Evolutionary conservation across 2,888 invertebrate species (phyloP), one percentile per base, ranked within the genome.

Genomic region (Tipula confusa): DNA sequence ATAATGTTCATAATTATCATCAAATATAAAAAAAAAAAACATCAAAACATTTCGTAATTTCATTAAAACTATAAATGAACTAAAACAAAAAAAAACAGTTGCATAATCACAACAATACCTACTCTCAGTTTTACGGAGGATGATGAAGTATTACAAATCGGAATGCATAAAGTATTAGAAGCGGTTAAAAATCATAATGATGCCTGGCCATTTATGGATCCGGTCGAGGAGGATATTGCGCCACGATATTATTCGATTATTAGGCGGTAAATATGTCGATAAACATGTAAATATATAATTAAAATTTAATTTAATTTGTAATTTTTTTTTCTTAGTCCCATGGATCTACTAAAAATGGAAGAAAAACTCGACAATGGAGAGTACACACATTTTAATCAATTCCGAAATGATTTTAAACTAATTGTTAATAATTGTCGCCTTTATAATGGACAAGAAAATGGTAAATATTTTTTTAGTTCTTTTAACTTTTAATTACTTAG

Each of bases 121-220:
- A 85, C 88, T 90, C 91, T 86, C 90, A 95, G 95, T 88, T 95
- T 95, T 89, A 93, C 93, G 86, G 94, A 94, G 90, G 93, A 93
- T 81, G 95, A 95, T 86, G 96, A 96, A 88, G 96, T 96, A 87
- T 91, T 96, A 84, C 94, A 95, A 88, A 96, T 95, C 84, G 96
- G 96, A 83, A 95, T 97, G 95, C 96, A 96, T 89, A 97, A 97
- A 91, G 96, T 98, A 84, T 91, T 98, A 84, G 96, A 97, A 88
- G 93, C 94, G 87, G 92, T 98, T 48, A 96, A 95, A 87, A 94
- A 94, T 86, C 97, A 97, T 88, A 94, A 95, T 84, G 97, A 98
- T 88, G 96, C 97, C 0, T 98, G 97, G 97, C 97, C 97, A 0
- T 98, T 98, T 89, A 92, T 95, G 88, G 96, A 97, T 87, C 96